Evolutionary conservation across 2,113 vertebrate species (phyloP).

Genomic region (Silurus meridionalis): DNA sequence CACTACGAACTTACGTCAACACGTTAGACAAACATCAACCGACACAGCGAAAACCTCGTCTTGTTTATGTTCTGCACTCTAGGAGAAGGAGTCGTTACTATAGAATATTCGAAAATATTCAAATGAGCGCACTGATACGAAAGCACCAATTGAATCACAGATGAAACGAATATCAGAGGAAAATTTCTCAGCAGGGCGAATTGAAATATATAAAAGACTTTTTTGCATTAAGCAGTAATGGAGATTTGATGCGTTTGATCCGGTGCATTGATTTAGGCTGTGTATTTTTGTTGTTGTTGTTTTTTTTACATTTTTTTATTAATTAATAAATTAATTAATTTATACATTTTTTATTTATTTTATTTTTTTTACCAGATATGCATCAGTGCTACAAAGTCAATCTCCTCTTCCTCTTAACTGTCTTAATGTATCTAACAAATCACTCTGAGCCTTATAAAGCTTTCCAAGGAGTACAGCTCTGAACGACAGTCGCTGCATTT

Average conservation of each 20-base stretch:
- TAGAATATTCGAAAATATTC: neutral
- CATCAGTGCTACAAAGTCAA: constrained; percentile 3
- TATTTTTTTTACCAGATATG: neutral
- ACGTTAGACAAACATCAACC: too few species aligned
- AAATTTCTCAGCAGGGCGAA: neutral
- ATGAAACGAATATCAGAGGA: neutral
- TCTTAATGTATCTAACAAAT: constrained; percentile 8
- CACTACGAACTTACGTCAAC: too few species aligned
- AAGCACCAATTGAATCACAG: neutral
- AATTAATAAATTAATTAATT: too few species aligned
- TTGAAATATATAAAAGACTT: neutral
- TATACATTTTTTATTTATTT: too few species aligned
- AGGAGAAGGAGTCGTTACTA: neutral
- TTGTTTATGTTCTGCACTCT: neutral
- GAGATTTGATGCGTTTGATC: neutral
- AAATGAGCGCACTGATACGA: neutral
- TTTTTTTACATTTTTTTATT: too few species aligned
- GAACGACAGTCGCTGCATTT: neutral
- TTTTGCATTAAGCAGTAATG: neutral
- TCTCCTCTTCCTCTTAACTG: constrained; percentile 5
- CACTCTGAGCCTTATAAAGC: constrained; percentile 7
- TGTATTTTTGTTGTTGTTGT: too few species aligned
- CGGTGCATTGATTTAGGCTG: neutral
- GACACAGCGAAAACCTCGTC: too few species aligned
- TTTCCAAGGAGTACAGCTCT: neutral